Evolutionary conservation across 1,140 invertebrate genomes (phyloP).

Genomic region (Pararge aegeria): DNA sequence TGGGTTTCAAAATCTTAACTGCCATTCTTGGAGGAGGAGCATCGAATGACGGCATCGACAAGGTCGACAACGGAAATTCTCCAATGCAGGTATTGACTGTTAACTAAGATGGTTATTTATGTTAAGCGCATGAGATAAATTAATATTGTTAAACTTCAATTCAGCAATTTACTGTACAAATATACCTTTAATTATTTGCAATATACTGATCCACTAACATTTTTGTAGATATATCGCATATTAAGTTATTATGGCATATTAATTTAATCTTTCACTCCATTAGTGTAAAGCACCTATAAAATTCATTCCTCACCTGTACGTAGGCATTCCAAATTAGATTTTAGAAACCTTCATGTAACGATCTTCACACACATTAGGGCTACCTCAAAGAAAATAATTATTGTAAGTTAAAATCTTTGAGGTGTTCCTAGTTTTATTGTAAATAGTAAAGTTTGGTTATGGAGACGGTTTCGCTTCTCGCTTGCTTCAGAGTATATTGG

Average conservation of each 20-base stretch:
- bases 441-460: conserved; percentile 77
- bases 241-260: conserved; percentile 20
- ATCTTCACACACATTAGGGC: conserved; percentile 45
- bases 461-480: conserved; percentile 79
- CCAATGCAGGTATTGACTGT: conserved; percentile 88
- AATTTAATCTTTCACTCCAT: conserved; percentile 29
- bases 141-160: conserved; percentile 11
- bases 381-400: conserved; percentile 46
- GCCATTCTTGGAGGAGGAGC: conserved; percentile 88
- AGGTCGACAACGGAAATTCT: conserved; percentile 89
- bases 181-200: conserved; percentile 33
- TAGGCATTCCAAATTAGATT: conserved; percentile 48
- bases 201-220: conserved; percentile 68
- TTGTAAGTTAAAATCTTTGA: conserved; percentile 41
- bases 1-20: conserved; percentile 89
- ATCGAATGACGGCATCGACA: conserved; percentile 90
- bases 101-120: conserved; percentile 12
- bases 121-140: conserved; percentile 32
- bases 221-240: conserved; percentile 58
- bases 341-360: conserved; percentile 55
- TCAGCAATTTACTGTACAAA: conserved; percentile 47
- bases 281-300: conserved; percentile 64
- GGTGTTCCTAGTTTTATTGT: conserved; percentile 57
- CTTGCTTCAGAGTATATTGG: conserved; percentile 91
- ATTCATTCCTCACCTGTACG: conserved; percentile 57